phyloP scores from a whole-genome alignment of 1,140 invertebrate genomes.

The Bursaphelenchus mucronatus region DNA sequence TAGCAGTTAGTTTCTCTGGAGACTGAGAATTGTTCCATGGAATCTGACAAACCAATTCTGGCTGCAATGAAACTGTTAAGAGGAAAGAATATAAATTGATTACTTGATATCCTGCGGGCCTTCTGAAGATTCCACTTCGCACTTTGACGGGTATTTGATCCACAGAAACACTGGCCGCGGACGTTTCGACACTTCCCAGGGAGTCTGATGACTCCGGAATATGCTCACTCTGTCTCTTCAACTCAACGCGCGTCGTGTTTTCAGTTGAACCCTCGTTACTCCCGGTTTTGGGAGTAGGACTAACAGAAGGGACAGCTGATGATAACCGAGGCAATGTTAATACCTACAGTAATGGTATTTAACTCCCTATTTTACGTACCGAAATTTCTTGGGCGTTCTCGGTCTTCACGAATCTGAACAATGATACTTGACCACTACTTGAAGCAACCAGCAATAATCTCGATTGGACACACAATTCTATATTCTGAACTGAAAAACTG shows the following conservation, averaged over 20 bases:
- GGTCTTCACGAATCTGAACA: constrained; percentile 88
- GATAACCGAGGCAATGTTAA: constrained; percentile 18
- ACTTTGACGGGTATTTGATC: constrained; percentile 70
- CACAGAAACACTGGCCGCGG: constrained; percentile 60
- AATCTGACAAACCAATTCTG: constrained; percentile 85
- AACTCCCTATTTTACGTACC: constrained; percentile 63
- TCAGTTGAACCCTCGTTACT: constrained; percentile 5
- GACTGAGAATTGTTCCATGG: constrained; percentile 74
- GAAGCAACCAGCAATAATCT: constrained; percentile 81
- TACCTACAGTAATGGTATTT: constrained; percentile 34
- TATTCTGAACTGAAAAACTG: constrained; percentile 85
- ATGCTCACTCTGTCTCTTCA: constrained; percentile 26
- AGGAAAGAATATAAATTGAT: not conserved
- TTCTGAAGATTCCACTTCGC: constrained; percentile 72
- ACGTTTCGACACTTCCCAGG: constrained; percentile 48
- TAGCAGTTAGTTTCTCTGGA: constrained; percentile 76
- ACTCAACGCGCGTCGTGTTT: constrained; percentile 23
- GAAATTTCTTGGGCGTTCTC: constrained; percentile 78
- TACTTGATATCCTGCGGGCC: constrained; percentile 70
- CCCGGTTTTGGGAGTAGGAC: constrained; percentile 14
- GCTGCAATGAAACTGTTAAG: constrained; percentile 71
- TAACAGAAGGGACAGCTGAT: constrained; percentile 12
- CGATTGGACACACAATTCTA: constrained; percentile 86
- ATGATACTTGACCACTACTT: constrained; percentile 80
- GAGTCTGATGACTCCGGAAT: constrained; percentile 31